Base-by-base conservation (phyloP, 2,888 invertebrate genomes). In the Andricus curvator region DNA sequence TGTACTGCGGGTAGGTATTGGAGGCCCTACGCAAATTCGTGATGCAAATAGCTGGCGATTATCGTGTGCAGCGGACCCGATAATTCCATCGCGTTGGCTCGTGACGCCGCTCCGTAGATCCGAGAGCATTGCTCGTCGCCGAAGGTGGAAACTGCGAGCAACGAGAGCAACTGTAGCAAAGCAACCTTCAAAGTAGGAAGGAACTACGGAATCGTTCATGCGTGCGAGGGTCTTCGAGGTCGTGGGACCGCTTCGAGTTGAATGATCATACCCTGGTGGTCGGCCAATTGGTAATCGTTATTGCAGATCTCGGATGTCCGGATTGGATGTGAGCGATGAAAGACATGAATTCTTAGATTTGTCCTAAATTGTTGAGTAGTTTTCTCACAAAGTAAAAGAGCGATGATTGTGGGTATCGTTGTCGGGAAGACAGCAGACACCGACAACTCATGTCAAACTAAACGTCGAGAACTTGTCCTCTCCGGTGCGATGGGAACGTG, bases 41-140 rank as follows among this genome's bases (percentile, higher is more conserved):
- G 81, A 83, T 83, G 85, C 82, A 85, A 84, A 85, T 84, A 79
- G 80, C 51, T 67, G 70, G 78, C 81, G 82, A 85, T 85, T 84
- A 84, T 81, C 65, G 79, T 80, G 83, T 66, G 70, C 82, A 82
- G 77, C 80, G 83, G 82, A 79, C 80, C 82, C 78, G 80, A 84
- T 85, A 83, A 85, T 83, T 86, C 80, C 76, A 82, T 84, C 81
- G 82, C 78, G 82, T 79, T 80, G 78, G 78, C 79, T 82, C 84
- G 80, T 79, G 81, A 79, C 77, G 81, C 51, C 70, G 68, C 56
- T n/a, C 80, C 77, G 79, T 79, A 80, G 79, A 81, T 83, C 81
- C 80, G 13, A 56, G 15, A 56, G 15, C 33, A 74, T 60, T 74
- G 56, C 74, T 37, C n/a, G 56, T 74, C 74, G n/a, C 11, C 33